Base-by-base conservation (phyloP, 53 echinoderm and acorn worm species). In the Echinarachnius parma region DNA sequence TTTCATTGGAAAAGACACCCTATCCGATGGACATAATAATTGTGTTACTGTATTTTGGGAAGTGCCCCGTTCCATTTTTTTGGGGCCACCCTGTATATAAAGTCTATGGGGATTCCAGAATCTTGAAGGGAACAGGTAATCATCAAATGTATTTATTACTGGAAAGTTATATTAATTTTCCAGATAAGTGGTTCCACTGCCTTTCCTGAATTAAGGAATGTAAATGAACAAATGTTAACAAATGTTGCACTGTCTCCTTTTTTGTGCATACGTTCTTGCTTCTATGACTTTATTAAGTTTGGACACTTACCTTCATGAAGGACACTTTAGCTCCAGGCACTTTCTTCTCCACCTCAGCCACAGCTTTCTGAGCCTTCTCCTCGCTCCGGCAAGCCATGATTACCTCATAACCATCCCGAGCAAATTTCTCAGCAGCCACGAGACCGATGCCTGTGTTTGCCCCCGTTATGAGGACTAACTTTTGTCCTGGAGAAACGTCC, bases 301-400 rank as follows among this genome's bases (percentile, higher is more conserved):
- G n/a, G n/a, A n/a, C n/a, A 49, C 37, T 11, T 57, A 92, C 92
- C 88, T 92, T 74, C 85, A 92, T 85, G 48, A 88, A 88, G 22
- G 39, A 45, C 21, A 84, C 79, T 50, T 84, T 81, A 13, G 82
- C 82, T 35, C 22, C 66, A 2, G 81, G 61, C 26, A 67, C 63
- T 2, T 52, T 53, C 34, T 49, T 27, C 59, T 82, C 66, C 16
- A 92, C 53, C 28, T 42, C 28, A 21, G 47, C 34, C 16, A 88
- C 62, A 9, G 92, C 88, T 1, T 74, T 53, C 31, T 46, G 45
- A 25, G 85, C 92, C 49, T 76, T 88, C 33, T 78, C 76, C 48
- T 81, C 76, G 54, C 68, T 89, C 59, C 92, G 49, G 55, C 92
- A 92, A 21, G 92, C 87, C 61, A 87, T 36, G 59, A 92, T 81